Evolutionary conservation across 1,140 invertebrate genomes (phyloP).

Genomic region (Globodera rostochiensis): DNA sequence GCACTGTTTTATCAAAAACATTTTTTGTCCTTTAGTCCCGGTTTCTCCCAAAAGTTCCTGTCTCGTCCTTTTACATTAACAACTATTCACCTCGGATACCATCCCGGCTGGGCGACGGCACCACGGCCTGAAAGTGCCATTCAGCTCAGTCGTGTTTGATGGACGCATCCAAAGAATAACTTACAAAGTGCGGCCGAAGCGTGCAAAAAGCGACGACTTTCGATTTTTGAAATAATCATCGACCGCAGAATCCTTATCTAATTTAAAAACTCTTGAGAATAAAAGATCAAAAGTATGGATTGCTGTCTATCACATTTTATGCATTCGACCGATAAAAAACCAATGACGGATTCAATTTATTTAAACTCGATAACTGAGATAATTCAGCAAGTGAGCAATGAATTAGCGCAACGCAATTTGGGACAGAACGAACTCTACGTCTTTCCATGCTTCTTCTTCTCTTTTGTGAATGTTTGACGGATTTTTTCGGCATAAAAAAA

Average conservation of each 20-base stretch:
- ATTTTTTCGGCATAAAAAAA: conserved; percentile 56
- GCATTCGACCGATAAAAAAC: background rate
- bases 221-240: background rate
- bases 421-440: background rate
- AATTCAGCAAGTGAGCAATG: too few species aligned
- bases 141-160: background rate
- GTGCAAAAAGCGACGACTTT: conserved; percentile 12
- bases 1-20: too few species aligned
- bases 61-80: too few species aligned
- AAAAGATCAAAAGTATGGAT: too few species aligned
- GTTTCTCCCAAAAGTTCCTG: too few species aligned
- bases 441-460: conserved; percentile 29
- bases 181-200: conserved; percentile 3
- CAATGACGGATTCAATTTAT: background rate
- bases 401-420: too few species aligned
- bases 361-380: background rate
- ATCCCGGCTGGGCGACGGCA: conserved; percentile 29
- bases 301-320: background rate
- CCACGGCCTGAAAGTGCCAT: conserved; percentile 24
- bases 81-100: conserved; percentile 13
- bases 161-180: background rate
- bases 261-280: too few species aligned
- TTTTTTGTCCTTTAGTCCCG: too few species aligned
- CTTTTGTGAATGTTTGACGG: conserved; percentile 41
- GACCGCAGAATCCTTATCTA: too few species aligned